Base-by-base conservation (phyloP, 2,797 vertebrate genomes). In the Numenius phaeopus region DNA sequence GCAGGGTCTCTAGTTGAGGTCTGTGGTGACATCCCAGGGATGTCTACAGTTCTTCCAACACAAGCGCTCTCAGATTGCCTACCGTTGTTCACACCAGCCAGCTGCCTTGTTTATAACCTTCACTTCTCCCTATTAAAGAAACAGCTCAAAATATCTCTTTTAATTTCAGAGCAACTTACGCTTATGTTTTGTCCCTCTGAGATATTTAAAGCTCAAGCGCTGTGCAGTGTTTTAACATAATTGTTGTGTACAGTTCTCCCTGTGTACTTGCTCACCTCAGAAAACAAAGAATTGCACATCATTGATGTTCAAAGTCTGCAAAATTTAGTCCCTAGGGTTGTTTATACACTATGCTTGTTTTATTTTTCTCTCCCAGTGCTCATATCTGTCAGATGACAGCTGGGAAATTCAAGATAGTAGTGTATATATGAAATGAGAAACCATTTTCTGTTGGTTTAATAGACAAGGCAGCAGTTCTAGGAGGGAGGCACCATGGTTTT, bases 371-470 rank as follows among this genome's bases (percentile, higher is more conserved):
- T 93, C 92, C 49, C 21, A 7, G 2, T 80, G 92, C 88, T 93
- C n/a, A 9, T 95, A 39, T 95, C 83, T 95, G 83, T 87, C 93
- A 93, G 83, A 57, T 89, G 81, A 71, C 90, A 96, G 91, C 92
- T 96, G 82, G 87, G 82, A 95, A 97, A 89, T 85, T 80, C 59
- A 54, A 57, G 67, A 61, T 39, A 29, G 16, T 71, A 29, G 29
- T 64, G 44, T 78, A 83, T 65, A 2, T 80, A 46, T 61, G 59
- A 92, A 87, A 90, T 11, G 37, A 90, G 62, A 90, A 94, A 75
- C 55, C 14, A 26, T 92, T 85, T 94, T 82, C 40, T 62, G 14
- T 84, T 89, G 52, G 44, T 90, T 87, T 89, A 83, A 67, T 44
- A 85, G 65, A 62, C 64, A 80, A 61, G 70, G 52, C 44, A 67